Percentiles rank a stretch among this genome's conserved stretches.
phyloP scores from a whole-genome alignment of 2,113 vertebrate species.

The Corythaeola cristata region DNA sequence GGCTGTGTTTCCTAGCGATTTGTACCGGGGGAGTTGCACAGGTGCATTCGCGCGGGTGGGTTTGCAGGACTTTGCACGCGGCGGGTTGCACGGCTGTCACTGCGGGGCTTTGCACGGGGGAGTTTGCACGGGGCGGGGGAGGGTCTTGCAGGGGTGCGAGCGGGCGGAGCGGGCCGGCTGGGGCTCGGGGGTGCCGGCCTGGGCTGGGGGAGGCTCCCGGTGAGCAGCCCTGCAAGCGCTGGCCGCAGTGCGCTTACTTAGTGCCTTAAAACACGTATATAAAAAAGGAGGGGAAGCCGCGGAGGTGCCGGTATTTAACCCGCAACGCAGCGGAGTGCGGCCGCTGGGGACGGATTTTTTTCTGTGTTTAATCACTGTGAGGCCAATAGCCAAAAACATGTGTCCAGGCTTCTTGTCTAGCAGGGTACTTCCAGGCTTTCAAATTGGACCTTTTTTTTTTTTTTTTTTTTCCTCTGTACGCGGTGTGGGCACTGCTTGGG shows the following conservation, averaged over 20 bases:
- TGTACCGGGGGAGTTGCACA: neutral
- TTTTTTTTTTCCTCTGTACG: accelerated
- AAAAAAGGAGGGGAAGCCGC: neutral
- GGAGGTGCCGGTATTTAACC: neutral
- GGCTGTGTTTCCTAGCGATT: neutral
- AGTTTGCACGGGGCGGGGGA: neutral
- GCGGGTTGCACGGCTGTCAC: neutral
- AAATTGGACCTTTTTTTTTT: neutral
- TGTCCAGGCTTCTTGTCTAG: neutral
- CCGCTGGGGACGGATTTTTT: neutral
- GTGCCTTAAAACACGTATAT: neutral
- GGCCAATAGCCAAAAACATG: neutral
- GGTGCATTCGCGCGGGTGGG: neutral
- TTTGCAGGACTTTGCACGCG: neutral
- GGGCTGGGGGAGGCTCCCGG: neutral
- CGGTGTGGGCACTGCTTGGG: neutral
- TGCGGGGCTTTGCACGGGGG: neutral
- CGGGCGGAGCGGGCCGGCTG: neutral
- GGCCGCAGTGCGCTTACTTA: slow-evolving; percentile 11
- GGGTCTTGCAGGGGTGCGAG: no score
- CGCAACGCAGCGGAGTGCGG: neutral
- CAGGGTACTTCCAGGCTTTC: neutral
- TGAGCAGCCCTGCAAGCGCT: neutral
- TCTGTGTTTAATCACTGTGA: neutral
- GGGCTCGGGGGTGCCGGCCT: neutral